Base-by-base conservation (phyloP, 2,888 invertebrate species). In the Leistus spinibarbis region DNA sequence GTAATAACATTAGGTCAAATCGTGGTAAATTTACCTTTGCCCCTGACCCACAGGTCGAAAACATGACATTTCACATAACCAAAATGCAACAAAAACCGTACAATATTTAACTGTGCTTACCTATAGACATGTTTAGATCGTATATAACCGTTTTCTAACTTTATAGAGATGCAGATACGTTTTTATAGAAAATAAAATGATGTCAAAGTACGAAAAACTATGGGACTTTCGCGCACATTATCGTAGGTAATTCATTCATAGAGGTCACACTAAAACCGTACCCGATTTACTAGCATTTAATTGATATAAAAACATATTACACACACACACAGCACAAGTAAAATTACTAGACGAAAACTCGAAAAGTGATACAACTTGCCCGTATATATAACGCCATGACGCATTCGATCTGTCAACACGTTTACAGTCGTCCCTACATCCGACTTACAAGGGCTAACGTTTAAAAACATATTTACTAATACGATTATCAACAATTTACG, bases 41-140 rank as follows among this genome's bases (percentile, higher is more conserved):
- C 73, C 73, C 60, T 73, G 73, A 73, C 66, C 67, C 53, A 64
- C 56, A 65, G 71, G 71, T 73, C 73, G 66, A 67, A 73, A 67
- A 54, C 73, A 73, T 66, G 54, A 40, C 57, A 53, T 40, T 60
- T 20, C 65, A 27, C n/a, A 66, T 56, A 65, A 65, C 40, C 53
- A 65, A 72, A 24, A 70, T 56, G 53, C 20, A n/a, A 64, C 17
- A 9, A 56, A 53, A 13, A 24, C 9, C n/a, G n/a, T 54, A 60
- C 24, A 24, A 56, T 24, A 72, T 10, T 19, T 66, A 53, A 53
- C 56, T 17, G 27, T 54, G 67, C 73, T 73, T 54, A 73, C 73
- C 67, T 22, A 73, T 54, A 73, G 73, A 67, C 73, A 73, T 73
- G 60, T 67, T 73, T 57, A 66, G 24, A 57, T 73, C 60, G 62